phyloP scores from a whole-genome alignment of 2,888 invertebrate genomes.

The Gastracanthus pulcherrimus region DNA sequence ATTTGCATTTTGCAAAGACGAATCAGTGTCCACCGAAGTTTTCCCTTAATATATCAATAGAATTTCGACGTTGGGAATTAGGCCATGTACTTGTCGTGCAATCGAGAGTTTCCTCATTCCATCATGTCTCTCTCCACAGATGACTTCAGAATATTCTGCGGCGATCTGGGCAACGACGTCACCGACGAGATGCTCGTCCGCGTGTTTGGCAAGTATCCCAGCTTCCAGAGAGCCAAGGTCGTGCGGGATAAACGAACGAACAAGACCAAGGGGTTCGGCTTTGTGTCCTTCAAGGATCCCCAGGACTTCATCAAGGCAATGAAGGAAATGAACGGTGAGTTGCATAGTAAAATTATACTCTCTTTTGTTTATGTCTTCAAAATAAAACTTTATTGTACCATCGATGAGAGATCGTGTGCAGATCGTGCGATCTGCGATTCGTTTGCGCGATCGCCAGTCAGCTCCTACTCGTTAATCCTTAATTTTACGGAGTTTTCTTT shows the following conservation, averaged over 20 bases:
- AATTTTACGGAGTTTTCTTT: background rate
- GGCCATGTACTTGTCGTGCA: background rate
- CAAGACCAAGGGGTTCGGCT: slow-evolving; percentile 99
- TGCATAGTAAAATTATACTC: slow-evolving; percentile 13
- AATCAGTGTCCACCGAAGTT: background rate
- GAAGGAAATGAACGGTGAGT: slow-evolving; percentile 99
- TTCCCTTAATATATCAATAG: background rate
- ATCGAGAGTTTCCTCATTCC: slow-evolving; percentile 15
- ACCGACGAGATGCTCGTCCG: slow-evolving; percentile 98
- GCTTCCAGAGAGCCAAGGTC: slow-evolving; percentile 96
- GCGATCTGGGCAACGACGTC: slow-evolving; percentile 99
- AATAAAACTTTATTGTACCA: slow-evolving; percentile 59
- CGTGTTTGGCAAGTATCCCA: slow-evolving; percentile 95
- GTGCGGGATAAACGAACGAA: slow-evolving; percentile 97
- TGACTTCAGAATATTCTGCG: slow-evolving; percentile 99
- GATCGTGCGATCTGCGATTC: background rate
- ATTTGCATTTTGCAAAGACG: background rate
- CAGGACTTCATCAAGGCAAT: slow-evolving; percentile 98
- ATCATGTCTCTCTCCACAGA: slow-evolving; percentile 78
- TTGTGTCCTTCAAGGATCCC: slow-evolving; percentile 98
- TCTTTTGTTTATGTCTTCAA: slow-evolving; percentile 51
- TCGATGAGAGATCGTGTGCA: slow-evolving; percentile 17
- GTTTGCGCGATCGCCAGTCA: background rate
- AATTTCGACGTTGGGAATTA: background rate
- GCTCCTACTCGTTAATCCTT: slow-evolving; percentile 3